Base-by-base conservation (phyloP, 2,888 invertebrate species). In the Tenthredo distinguenda region DNA sequence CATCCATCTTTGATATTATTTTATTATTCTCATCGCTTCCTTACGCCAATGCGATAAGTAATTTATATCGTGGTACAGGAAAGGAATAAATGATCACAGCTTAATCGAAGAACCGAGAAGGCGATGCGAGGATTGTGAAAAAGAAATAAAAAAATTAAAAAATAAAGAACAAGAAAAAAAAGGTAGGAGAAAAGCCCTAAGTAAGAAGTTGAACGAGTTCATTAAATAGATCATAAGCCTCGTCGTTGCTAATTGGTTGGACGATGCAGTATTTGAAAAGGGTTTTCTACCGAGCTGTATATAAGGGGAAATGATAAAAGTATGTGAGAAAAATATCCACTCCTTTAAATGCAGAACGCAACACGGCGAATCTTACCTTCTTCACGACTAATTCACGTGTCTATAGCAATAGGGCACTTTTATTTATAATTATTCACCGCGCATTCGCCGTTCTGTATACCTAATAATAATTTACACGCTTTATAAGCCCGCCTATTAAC, bases 241-340 rank as follows among this genome's bases (percentile, higher is more conserved):
- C 62, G 71, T 34, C 71, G 71, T 71, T 71, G 71, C 71, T 71
- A 71, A 71, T 71, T 71, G 71, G 37, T 37, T 71, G 2, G 34
- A 71, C 62, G 62, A 62, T 21, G 71, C 34, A 2, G 37, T 37
- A 37, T 71, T 71, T 37, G 26, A 71, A 71, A n/a, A 34, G 34
- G 26, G 7, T 71, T 18, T n/a, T 18, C 21, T 26, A 10, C 21
- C 1, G 26, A 26, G 62, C 62, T 21, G 26, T 62, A 12, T 62
- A 50, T n/a, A 7, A 55, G 7, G 18, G 0, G n/a, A 50, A n/a
- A 55, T n/a, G 7, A 55, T n/a, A 10, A 55, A n/a, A 55, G n/a
- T 55, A 55, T 18, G 55, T 55, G 55, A 55, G 55, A n/a, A n/a
- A n/a, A n/a, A 50, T 18, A n/a, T 2, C 6, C 7, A 7, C n/a